phyloP scores from a whole-genome alignment of 2,797 vertebrate genomes.

The Lacerta agilis region DNA sequence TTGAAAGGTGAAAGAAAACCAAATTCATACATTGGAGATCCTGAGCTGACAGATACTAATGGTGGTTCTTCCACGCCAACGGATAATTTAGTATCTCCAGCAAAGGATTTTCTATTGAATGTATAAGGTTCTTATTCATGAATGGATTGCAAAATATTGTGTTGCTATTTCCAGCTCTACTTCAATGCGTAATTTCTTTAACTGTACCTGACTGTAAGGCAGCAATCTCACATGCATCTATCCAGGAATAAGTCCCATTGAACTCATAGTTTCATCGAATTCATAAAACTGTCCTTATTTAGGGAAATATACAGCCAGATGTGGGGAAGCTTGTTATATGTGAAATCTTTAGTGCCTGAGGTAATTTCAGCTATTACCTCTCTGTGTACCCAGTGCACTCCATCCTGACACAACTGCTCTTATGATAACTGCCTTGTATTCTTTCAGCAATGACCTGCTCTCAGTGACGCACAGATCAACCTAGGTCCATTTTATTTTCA shows the following conservation, averaged over 20 bases:
- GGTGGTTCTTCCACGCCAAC: slow-evolving; percentile 30
- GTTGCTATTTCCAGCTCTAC: neutral
- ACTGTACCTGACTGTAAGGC: neutral
- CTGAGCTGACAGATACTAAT: slow-evolving; percentile 19
- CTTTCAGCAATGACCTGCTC: neutral
- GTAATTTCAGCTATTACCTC: neutral
- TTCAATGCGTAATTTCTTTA: neutral
- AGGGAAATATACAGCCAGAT: neutral
- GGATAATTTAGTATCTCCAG: slow-evolving; percentile 25
- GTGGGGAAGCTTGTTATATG: neutral
- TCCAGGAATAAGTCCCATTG: neutral
- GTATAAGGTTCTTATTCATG: neutral
- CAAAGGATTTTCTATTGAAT: neutral
- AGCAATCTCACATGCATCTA: neutral
- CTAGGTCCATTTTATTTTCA: no score
- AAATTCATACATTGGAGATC: slow-evolving; percentile 34
- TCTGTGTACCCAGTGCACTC: neutral
- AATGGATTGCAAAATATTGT: neutral
- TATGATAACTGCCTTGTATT: neutral
- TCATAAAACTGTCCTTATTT: neutral
- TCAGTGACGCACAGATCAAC: no score
- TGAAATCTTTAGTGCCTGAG: neutral
- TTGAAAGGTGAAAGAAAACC: slow-evolving; percentile 46
- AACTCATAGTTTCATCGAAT: no score
- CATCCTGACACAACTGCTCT: neutral